Percentiles rank a stretch among this genome's conserved stretches.
These are phyloP conservation scores for Megaceryle torquata DNA, from an alignment of 2,113 vertebrate species.

Conservation along the genomic window DNA sequence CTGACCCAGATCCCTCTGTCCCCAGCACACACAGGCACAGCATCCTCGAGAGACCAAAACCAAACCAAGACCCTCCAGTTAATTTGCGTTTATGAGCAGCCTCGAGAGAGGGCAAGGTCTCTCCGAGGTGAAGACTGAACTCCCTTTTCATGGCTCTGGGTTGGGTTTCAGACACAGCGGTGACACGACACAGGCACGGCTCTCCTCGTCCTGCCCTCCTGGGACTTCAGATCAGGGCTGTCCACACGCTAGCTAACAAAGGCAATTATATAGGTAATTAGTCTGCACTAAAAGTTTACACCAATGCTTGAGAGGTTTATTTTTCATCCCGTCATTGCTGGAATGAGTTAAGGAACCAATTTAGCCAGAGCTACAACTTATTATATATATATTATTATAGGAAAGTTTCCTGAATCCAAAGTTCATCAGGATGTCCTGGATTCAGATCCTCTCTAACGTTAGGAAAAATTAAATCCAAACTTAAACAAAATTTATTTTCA, in stretches of 20 bases:
- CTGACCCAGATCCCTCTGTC: background rate
- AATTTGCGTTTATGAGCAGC: background rate
- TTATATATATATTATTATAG: background rate
- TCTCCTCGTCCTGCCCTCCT: background rate
- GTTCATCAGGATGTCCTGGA: background rate
- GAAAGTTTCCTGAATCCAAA: background rate
- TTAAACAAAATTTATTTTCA: background rate
- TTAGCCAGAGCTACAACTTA: background rate
- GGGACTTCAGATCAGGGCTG: background rate
- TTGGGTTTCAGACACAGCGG: background rate
- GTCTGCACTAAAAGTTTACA: background rate
- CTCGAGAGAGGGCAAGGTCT: background rate
- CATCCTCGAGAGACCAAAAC: background rate
- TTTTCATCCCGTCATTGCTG: background rate
- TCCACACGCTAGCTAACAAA: background rate
- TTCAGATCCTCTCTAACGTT: background rate
- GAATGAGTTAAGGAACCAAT: background rate
- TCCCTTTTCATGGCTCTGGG: background rate
- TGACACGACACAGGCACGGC: background rate
- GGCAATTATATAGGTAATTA: background rate
- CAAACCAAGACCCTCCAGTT: background rate
- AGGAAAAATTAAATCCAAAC: background rate
- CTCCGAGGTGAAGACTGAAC: background rate
- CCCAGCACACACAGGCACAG: accelerated
- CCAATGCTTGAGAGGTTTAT: background rate